These are phyloP conservation scores for Exocentrus adspersus DNA, from an alignment of 2,888 invertebrate genomes.

Conservation along the genomic window DNA sequence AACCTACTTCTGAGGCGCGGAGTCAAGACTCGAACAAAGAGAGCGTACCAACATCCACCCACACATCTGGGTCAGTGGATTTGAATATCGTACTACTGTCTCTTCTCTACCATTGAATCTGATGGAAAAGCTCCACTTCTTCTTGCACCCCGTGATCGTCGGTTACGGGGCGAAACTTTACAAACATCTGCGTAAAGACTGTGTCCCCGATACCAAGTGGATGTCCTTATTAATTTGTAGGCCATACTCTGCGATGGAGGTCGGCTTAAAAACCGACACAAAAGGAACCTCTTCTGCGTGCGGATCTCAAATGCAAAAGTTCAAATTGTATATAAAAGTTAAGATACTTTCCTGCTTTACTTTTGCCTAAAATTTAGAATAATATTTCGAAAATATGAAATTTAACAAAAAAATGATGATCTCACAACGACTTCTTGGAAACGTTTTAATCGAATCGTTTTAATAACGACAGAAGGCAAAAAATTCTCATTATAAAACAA, in stretches of 20 bases:
- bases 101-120: slow-evolving; percentile 8
- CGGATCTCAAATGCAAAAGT: neutral
- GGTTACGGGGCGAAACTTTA: neutral
- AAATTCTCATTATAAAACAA: too few species aligned
- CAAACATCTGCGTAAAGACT: neutral
- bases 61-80: slow-evolving; percentile 61
- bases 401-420: too few species aligned
- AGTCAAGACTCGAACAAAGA: slow-evolving; percentile 54
- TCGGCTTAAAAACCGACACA: slow-evolving; percentile 10
- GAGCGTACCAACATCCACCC: slow-evolving; percentile 57
- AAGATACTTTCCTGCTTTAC: neutral
- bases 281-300: slow-evolving; percentile 11
- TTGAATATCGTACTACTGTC: slow-evolving; percentile 22
- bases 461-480: too few species aligned
- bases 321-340: neutral
- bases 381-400: too few species aligned
- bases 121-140: slow-evolving; percentile 7
- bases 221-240: slow-evolving; percentile 49
- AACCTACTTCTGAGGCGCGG: slow-evolving; percentile 60
- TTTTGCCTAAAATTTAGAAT: too few species aligned
- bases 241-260: slow-evolving; percentile 14
- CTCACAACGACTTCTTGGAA: too few species aligned
- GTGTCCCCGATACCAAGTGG: slow-evolving; percentile 41
- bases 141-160: slow-evolving; percentile 17
- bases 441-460: too few species aligned